Evolutionary conservation across 2,888 invertebrate genomes (phyloP).

Genomic region (Deroplatys truncata): DNA sequence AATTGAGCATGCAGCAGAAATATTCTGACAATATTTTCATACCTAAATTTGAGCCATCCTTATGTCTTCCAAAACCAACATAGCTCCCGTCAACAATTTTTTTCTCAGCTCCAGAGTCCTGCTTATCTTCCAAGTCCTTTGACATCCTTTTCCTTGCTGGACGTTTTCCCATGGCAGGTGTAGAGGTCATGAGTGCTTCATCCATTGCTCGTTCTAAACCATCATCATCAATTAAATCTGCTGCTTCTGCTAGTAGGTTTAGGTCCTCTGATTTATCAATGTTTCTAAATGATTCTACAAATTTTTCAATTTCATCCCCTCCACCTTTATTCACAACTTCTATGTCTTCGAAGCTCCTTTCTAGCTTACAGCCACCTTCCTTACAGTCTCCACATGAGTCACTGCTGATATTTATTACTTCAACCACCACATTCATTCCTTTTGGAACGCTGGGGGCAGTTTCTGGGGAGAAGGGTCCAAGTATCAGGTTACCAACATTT

Average conservation of each 20-base stretch:
- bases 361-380: neutral
- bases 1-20: no score
- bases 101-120: neutral
- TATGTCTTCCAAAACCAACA: conserved; percentile 41
- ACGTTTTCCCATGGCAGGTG: conserved; percentile 11
- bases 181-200: conserved; percentile 7
- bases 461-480: neutral
- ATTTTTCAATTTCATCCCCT: neutral
- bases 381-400: neutral
- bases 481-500: neutral
- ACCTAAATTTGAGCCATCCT: conserved; percentile 41
- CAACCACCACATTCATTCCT: neutral
- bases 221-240: neutral
- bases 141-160: neutral
- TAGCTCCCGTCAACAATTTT: conserved; percentile 40
- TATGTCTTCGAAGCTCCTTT: neutral
- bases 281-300: neutral
- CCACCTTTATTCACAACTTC: neutral
- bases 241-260: neutral
- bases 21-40: neutral
- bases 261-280: neutral
- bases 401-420: neutral
- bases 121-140: conserved; percentile 15
- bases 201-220: neutral
- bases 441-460: neutral